Evolutionary conservation across 2,797 vertebrate genomes (phyloP).

Genomic region (Triplophysa bombifrons): DNA sequence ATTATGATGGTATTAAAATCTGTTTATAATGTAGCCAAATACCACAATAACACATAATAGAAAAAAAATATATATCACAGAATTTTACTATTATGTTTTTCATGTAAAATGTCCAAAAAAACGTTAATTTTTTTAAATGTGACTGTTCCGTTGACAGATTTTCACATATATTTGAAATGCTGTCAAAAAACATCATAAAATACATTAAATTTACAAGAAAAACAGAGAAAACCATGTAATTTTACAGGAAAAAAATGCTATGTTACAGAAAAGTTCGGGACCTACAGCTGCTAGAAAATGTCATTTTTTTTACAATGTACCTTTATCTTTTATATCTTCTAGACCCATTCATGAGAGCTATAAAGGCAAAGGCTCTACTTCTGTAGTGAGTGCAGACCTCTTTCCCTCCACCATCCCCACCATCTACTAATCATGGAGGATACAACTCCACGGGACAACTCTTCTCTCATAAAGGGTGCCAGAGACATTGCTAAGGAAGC

Average conservation of each 20-base stretch:
- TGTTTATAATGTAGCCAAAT: not conserved
- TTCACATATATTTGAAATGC: no score
- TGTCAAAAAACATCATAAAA: no score
- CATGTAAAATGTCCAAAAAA: no score
- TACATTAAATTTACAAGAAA: not conserved
- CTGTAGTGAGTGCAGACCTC: constrained; percentile 70
- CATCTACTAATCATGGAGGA: constrained; percentile 83
- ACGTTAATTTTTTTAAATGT: no score
- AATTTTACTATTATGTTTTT: no score
- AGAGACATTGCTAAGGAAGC: constrained; percentile 93
- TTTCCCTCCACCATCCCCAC: constrained; percentile 28
- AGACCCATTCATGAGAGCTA: constrained; percentile 68
- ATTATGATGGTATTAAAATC: not conserved
- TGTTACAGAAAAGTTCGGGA: no score
- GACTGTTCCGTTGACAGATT: no score
- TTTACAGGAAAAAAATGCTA: no score
- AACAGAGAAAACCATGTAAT: no score
- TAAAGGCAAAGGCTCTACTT: constrained; percentile 62
- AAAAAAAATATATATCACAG: no score
- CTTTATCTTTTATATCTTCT: constrained; percentile 47
- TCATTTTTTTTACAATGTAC: not conserved
- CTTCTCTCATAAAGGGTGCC: constrained; percentile 90
- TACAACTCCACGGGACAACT: constrained; percentile 82
- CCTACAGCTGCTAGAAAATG: no score
- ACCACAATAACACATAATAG: not conserved